These are phyloP conservation scores for Pipistrellus nathusii DNA, from an alignment of 2,797 vertebrate genomes.

Conservation along the genomic window DNA sequence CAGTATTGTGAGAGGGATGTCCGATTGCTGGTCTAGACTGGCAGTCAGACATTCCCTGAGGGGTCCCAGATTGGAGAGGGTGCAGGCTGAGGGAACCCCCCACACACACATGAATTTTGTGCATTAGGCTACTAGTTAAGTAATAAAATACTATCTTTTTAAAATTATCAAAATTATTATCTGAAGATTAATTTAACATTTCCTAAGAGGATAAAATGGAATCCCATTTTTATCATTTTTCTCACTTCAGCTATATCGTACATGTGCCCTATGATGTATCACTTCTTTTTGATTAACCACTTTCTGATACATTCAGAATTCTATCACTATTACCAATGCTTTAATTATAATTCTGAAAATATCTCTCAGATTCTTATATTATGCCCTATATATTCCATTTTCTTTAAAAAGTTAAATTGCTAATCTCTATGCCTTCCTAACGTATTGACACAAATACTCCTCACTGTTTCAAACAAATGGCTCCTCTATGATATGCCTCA, in stretches of 20 bases:
- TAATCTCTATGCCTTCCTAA: background rate
- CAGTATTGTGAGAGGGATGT: too few relatives aligned
- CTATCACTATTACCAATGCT: background rate
- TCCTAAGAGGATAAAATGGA: too few relatives aligned
- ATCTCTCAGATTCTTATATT: background rate
- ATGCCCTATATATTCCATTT: background rate
- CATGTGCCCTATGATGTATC: background rate
- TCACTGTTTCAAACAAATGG: background rate
- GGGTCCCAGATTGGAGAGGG: too few relatives aligned
- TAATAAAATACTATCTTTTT: background rate
- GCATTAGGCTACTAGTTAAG: background rate
- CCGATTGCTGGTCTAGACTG: too few relatives aligned
- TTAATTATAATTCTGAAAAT: background rate
- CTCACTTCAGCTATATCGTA: conserved; percentile 13
- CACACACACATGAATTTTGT: too few relatives aligned
- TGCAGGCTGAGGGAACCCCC: too few relatives aligned
- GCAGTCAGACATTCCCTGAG: too few relatives aligned
- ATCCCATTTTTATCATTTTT: conserved; percentile 12
- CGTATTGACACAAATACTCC: background rate
- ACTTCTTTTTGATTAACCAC: background rate
- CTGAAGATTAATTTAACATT: background rate
- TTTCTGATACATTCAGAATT: background rate
- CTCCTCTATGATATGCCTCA: background rate
- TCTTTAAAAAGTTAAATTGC: background rate
- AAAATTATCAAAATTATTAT: conserved; percentile 8